phyloP scores from a whole-genome alignment of 2,888 invertebrate species.

The Eumacrocentrus americanus region DNA sequence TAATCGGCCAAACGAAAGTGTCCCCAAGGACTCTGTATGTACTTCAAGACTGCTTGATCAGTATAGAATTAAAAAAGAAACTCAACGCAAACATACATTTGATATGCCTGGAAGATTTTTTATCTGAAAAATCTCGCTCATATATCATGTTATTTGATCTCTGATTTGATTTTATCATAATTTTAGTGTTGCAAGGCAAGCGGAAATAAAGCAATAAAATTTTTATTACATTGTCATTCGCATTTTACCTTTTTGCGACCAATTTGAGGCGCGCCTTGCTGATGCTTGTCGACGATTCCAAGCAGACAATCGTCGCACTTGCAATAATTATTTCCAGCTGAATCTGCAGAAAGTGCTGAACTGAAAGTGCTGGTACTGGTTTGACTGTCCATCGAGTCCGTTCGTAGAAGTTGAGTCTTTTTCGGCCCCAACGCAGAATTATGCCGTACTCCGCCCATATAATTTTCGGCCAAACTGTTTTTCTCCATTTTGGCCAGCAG shows the following conservation, averaged over 20 bases:
- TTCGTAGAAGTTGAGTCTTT: slow-evolving; percentile 65
- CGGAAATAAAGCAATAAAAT: background rate
- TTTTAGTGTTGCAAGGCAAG: too few relatives aligned
- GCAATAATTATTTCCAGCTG: slow-evolving; percentile 74
- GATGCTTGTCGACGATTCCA: slow-evolving; percentile 79
- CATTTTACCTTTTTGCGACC: slow-evolving; percentile 56
- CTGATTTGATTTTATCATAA: background rate
- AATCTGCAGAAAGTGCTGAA: slow-evolving; percentile 73
- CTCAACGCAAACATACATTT: too few relatives aligned
- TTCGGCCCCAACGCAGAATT: slow-evolving; percentile 29
- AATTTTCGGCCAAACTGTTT: slow-evolving; percentile 57
- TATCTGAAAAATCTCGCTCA: background rate
- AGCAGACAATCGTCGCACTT: slow-evolving; percentile 83
- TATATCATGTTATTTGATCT: slow-evolving; percentile 3
- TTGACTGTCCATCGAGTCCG: slow-evolving; percentile 74
- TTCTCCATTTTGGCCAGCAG: slow-evolving; percentile 84
- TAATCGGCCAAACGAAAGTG: background rate
- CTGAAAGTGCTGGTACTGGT: slow-evolving; percentile 67
- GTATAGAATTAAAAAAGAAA: background rate
- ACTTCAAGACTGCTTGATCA: too few relatives aligned
- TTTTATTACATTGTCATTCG: background rate
- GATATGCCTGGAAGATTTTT: too few relatives aligned
- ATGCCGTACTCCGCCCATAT: slow-evolving; percentile 38
- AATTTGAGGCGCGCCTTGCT: slow-evolving; percentile 40
- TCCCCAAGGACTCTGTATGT: background rate